Evolutionary conservation across 2,113 vertebrate species (phyloP).

Genomic region (Chaenogobius annularis): DNA sequence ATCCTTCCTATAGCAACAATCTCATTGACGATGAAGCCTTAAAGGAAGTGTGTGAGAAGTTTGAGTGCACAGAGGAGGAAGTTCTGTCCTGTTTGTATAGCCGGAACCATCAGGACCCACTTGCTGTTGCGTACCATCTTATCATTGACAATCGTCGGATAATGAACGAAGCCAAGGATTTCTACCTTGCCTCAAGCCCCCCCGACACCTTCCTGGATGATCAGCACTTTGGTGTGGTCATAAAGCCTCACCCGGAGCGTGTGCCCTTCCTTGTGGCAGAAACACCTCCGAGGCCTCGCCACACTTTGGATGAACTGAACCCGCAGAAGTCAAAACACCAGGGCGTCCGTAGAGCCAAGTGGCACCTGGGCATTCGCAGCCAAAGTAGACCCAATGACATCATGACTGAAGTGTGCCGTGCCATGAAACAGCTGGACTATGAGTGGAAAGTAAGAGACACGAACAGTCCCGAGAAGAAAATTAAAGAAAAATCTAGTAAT

Average conservation of each 20-base stretch:
- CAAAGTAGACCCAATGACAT: conserved; percentile 97
- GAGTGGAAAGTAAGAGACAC: conserved; percentile 92
- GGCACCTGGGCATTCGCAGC: conserved; percentile 97
- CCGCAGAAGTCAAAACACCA: conserved; percentile 98
- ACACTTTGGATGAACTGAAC: conserved; percentile 95
- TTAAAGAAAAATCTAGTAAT: background rate
- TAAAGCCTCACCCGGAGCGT: conserved; percentile 92
- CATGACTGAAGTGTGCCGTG: conserved; percentile 96
- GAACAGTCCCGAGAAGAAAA: background rate
- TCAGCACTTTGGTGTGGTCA: conserved; percentile 76
- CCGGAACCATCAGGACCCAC: conserved; percentile 92
- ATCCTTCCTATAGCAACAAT: conserved; percentile 92
- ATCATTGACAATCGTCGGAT: conserved; percentile 99
- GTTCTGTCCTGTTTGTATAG: conserved; percentile 93
- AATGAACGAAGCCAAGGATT: conserved; percentile 98
- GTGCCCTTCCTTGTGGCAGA: conserved; percentile 92
- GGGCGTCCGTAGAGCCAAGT: conserved; percentile 93
- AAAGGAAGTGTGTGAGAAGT: conserved; percentile 98
- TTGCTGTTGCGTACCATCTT: conserved; percentile 95
- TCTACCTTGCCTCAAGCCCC: conserved; percentile 95
- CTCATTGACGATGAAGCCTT: conserved; percentile 99
- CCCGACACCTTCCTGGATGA: conserved; percentile 95
- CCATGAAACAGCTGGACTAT: conserved; percentile 97
- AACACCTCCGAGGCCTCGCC: conserved; percentile 83
- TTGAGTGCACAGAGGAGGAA: conserved; percentile 96